Conservation (phyloP, 23 tunicate species). For the Ascidia mentula region DNA sequence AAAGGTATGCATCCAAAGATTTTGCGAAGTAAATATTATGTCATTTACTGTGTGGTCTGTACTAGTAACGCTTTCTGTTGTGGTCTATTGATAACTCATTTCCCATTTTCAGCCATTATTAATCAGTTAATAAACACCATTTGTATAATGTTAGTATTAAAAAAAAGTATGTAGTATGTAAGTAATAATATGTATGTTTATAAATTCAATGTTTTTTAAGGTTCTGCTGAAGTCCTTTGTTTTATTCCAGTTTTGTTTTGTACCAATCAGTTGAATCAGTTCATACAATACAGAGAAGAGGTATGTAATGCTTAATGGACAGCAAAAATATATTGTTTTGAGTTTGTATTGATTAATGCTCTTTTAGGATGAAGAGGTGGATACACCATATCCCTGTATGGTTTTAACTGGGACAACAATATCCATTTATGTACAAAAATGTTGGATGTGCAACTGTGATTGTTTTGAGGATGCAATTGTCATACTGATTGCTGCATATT, state of each 20-base stretch:
- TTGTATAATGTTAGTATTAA: neutral
- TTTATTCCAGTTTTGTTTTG: no score
- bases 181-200: neutral
- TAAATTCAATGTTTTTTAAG: neutral
- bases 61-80: neutral
- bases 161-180: neutral
- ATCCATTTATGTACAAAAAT: neutral
- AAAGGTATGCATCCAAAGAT: neutral
- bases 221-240: slow-evolving; percentile 1
- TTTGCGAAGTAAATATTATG: neutral
- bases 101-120: neutral
- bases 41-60: neutral
- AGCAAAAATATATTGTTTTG: neutral
- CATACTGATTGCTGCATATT: neutral
- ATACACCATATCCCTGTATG: neutral
- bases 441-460: neutral
- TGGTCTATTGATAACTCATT: neutral
- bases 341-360: neutral
- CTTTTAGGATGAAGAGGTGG: neutral
- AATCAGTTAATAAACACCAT: neutral
- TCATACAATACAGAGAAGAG: slow-evolving; percentile 9
- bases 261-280: slow-evolving; percentile 2
- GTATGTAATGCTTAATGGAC: neutral
- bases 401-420: neutral
- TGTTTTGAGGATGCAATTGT: neutral